Evolutionary conservation across 2,113 vertebrate species (phyloP).

Genomic region (Nansenia antarctica): DNA sequence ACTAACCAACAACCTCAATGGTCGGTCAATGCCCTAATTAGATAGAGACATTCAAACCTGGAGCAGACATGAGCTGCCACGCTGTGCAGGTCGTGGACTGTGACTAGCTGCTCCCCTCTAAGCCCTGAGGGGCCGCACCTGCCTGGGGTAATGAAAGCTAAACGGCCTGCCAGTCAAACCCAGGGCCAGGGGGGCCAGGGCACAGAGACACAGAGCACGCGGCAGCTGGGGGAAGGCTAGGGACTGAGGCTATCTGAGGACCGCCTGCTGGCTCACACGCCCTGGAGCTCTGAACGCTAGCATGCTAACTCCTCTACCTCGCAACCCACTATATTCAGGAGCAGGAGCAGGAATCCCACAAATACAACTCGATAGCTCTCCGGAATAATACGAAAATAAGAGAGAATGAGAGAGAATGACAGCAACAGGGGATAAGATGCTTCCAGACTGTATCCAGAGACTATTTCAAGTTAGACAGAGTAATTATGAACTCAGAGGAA

Average conservation of each 20-base stretch:
- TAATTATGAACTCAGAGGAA: too few species aligned
- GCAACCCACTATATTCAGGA: background rate
- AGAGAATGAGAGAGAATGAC: too few species aligned
- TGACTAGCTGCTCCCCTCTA: slow-evolving; percentile 23
- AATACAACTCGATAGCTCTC: too few species aligned
- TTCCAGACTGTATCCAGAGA: too few species aligned
- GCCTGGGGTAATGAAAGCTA: slow-evolving; percentile 64
- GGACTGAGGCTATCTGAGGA: slow-evolving; percentile 21
- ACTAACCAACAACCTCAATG: background rate
- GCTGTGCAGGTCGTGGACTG: slow-evolving; percentile 9
- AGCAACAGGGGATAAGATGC: too few species aligned
- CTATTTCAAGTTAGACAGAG: too few species aligned
- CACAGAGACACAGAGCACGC: slow-evolving; percentile 27
- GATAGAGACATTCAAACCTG: slow-evolving; percentile 33
- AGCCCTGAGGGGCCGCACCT: slow-evolving; percentile 53
- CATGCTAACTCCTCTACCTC: background rate
- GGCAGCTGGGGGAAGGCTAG: slow-evolving; percentile 49
- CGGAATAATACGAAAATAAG: too few species aligned
- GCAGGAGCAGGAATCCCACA: too few species aligned
- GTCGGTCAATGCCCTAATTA: slow-evolving; percentile 54
- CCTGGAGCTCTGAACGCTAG: background rate
- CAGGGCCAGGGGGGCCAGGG: slow-evolving; percentile 42
- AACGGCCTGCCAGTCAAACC: slow-evolving; percentile 56
- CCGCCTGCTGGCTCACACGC: slow-evolving; percentile 5
- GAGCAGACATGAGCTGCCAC: slow-evolving; percentile 43